Conservation (phyloP, 2,797 vertebrate genomes). For the Pristis pectinata region DNA sequence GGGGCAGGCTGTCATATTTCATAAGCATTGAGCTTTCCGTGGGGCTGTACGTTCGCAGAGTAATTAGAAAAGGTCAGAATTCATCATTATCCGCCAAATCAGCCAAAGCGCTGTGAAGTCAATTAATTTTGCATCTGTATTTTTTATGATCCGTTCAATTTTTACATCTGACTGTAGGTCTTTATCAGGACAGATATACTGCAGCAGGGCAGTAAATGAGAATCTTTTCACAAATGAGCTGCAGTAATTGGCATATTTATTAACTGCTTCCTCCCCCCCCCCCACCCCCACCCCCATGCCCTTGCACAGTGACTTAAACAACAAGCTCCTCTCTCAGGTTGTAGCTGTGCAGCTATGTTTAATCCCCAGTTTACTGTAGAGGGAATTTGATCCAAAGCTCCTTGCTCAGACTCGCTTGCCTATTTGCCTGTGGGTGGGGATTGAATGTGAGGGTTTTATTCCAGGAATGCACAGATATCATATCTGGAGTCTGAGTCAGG, state of each 20-base stretch:
- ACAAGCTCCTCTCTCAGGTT: not conserved
- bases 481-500: not conserved
- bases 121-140: constrained; percentile 99
- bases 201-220: constrained; percentile 73
- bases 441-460: not conserved
- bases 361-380: not conserved
- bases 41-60: constrained; percentile 44
- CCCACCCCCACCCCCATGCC: constrained; percentile 66
- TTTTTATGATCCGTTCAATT: constrained; percentile 84
- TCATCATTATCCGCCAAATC: constrained; percentile 78
- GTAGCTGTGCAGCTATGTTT: not conserved
- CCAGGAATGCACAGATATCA: constrained; percentile 12
- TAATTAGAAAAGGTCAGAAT: constrained; percentile 87
- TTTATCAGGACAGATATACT: constrained; percentile 80
- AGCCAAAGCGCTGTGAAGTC: constrained; percentile 83
- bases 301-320: constrained; percentile 78
- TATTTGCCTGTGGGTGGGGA: not conserved
- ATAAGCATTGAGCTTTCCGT: constrained; percentile 26
- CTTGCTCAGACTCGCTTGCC: not conserved
- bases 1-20: constrained; percentile 20
- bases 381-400: constrained; percentile 14
- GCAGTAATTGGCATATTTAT: constrained; percentile 97
- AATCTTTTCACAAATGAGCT: constrained; percentile 80
- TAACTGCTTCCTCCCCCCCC: constrained; percentile 63
- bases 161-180: constrained; percentile 74